Base-by-base conservation (phyloP, 2,888 invertebrate species). In the Sussaba pulchella region DNA sequence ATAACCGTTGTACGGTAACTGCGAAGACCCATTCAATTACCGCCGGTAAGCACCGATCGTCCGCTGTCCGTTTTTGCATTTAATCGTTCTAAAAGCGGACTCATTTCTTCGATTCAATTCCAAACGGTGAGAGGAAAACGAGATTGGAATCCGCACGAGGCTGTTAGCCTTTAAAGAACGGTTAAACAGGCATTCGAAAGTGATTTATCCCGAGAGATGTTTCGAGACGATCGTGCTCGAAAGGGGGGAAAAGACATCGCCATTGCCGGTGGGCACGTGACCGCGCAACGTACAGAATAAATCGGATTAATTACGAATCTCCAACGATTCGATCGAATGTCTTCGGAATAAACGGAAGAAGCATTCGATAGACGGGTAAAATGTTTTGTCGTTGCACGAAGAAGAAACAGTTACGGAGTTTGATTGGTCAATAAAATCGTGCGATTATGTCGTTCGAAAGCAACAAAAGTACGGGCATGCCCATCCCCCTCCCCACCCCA, bases 31-130 rank as follows among this genome's bases (percentile, higher is more conserved):
- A 81, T 81, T 81, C 77, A 81, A 81, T 81, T 61, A 81, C 45
- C 76, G 47, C 12, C 14, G n/a, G n/a, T 52, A 36, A 63, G 76
- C 14, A 41, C 19, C 61, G 61, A 54, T 14, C 31, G 59, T 39
- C 43, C 41, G 52, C 43, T 39, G 19, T 26, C 17, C 70, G 63
- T 57, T 73, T 81, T 77, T 73, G 76, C 81, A 81, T 81, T 69
- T 77, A 81, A 81, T 81, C 81, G 81, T 77, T 76, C 57, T 81
- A 81, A 81, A 77, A 81, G 81, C 72, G 54, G 19, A 81, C 69
- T 69, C 72, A 43, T 57, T 76, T 77, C 76, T 73, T 72, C 45
- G 36, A 67, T 67, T 72, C 61, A 31, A 43, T 14, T 52, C 39
- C 45, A n/a, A 31, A 67, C 39, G 31, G 41, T 57, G 54, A 45